Percentiles rank a stretch among this genome's conserved stretches.
Conservation (phyloP, 2,888 invertebrate genomes). For the Amphipyra tragopoginis region DNA sequence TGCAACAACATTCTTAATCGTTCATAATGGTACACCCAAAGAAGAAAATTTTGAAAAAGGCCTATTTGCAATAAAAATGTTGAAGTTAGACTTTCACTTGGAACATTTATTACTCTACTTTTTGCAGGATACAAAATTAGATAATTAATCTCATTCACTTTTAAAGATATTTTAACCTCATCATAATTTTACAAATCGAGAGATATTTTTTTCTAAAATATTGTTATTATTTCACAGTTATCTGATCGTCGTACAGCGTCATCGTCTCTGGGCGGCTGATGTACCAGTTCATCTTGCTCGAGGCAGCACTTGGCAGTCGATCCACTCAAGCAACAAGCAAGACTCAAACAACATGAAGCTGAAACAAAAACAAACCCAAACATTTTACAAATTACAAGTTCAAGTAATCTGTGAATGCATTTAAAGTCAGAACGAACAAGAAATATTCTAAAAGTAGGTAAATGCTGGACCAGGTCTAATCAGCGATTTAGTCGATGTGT, state of each 20-base stretch:
- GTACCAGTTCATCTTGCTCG: conserved; percentile 12
- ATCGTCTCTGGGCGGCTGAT: background rate
- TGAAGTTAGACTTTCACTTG: no score
- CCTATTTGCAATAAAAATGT: no score
- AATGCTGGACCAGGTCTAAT: background rate
- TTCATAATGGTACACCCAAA: no score
- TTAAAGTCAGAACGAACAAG: conserved; percentile 29
- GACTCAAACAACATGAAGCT: background rate
- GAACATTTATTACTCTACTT: no score
- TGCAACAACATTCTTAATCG: no score
- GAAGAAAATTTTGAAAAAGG: no score
- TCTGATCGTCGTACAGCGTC: no score
- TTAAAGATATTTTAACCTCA: no score
- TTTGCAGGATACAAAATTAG: no score
- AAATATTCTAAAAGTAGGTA: conserved; percentile 2
- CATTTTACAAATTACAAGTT: conserved; percentile 2
- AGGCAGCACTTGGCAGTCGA: conserved; percentile 3
- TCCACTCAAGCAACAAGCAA: conserved; percentile 33
- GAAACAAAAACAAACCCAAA: conserved; percentile 9
- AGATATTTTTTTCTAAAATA: background rate
- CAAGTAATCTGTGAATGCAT: conserved; percentile 20
- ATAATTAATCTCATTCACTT: no score
- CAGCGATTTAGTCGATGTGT: no score
- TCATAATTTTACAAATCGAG: background rate
- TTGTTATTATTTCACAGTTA: conserved; percentile 7